Base-by-base conservation (phyloP, 1,140 invertebrate genomes). In the Nomia melanderi region DNA sequence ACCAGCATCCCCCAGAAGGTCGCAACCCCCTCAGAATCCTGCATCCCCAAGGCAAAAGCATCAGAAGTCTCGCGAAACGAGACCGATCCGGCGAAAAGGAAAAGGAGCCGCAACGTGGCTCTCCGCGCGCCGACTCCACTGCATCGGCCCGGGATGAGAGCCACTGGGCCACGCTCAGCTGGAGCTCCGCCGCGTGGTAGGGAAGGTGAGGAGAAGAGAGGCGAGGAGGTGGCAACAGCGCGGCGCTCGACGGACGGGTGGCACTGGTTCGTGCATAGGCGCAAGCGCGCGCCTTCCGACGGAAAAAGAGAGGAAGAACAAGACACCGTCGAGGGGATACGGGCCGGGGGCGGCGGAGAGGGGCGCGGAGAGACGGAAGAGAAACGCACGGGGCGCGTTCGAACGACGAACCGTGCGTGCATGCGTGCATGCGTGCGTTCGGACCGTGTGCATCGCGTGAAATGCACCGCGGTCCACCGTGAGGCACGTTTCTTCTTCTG, bases 151-250 rank as follows among this genome's bases (percentile, higher is more conserved):
- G n/a, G 7, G 74, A 87, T 88, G 86, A 86, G 82, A 82, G 78
- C 81, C 86, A 60, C 83, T 88, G 85, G 53, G 64, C 71, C 79
- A 81, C 81, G 81, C 87, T 88, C 87, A 89, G 88, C 88, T 90
- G 88, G 84, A 88, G 81, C 81, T 87, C 83, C 47, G 77, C 77
- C 73, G 74, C 70, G 83, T 82, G 82, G 76, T 75, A 82, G 11
- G 78, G 78, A 83, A 75, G 74, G 57, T 50, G 80, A 78, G 78
- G 80, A 77, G 78, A 82, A 75, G 80, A 79, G 76, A 78, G 64
- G 53, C 77, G 88, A 90, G 81, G 87, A 89, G 85, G 87, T 82
- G 89, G 89, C 90, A 90, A 90, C 89, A 90, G 88, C 89, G 89
- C 88, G 67, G 66, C 69, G 78, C 78, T 81, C 86, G 82, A 82